These are phyloP conservation scores for Actinernus sp. DNA, from an alignment of 92 coral and sea anemone genomes.

Conservation along the genomic window DNA sequence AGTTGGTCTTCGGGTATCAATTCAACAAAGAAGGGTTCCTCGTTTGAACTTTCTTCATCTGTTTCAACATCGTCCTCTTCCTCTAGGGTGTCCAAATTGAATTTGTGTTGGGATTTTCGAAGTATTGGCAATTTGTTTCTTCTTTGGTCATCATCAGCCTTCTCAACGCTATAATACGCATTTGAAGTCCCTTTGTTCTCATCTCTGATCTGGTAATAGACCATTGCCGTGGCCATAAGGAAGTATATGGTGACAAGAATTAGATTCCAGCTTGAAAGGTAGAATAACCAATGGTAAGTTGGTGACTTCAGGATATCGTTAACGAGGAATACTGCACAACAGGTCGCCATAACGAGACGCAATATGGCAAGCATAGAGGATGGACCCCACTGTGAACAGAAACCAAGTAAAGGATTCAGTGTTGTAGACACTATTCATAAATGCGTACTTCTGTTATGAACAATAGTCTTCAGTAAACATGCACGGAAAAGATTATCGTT, in stretches of 20 bases:
- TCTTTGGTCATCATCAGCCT: neutral
- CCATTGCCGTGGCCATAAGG: conserved; percentile 1
- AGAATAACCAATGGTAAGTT: neutral
- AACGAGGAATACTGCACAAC: conserved; percentile 8
- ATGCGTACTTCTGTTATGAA: no score
- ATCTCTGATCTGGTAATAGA: neutral
- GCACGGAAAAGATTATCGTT: no score
- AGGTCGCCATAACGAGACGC: conserved; percentile 31
- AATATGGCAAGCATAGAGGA: conserved; percentile 10
- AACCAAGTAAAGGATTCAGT: no score
- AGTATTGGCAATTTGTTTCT: neutral
- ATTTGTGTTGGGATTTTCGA: neutral
- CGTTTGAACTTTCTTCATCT: neutral
- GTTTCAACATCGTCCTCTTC: neutral
- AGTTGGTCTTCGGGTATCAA: neutral
- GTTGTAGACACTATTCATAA: no score
- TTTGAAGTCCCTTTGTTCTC: no score
- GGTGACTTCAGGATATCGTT: neutral
- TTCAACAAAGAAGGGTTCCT: neutral
- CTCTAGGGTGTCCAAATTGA: neutral
- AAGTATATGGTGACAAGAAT: neutral
- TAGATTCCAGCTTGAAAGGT: conserved; percentile 3
- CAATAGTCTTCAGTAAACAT: no score
- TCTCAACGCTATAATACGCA: no score
- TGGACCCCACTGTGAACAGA: conserved; percentile 50